Evolutionary conservation across 2,888 invertebrate genomes (phyloP), one percentile per base, ranked within the genome.

Genomic region (Theretra japonica): DNA sequence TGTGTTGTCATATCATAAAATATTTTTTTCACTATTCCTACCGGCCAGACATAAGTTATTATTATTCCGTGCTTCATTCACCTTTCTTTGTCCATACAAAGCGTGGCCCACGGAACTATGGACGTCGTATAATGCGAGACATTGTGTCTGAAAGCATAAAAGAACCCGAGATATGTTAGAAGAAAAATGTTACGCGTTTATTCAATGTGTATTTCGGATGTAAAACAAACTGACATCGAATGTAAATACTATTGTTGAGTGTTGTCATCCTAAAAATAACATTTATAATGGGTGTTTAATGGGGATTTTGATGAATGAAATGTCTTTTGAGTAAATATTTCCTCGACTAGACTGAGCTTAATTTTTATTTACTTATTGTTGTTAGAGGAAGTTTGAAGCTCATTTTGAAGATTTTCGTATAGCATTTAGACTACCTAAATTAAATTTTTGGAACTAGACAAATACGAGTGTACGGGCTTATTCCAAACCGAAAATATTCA

Each of bases 221-320:
- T 93, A 93, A 93, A 94, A 94, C 93, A 94, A 93, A 93, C 94
- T 94, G 93, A 93, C 94, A 91, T 90, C 89, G 90, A 93, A 93
- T 93, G 92, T 94, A 94, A 94, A 94, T 93, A 94, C 90, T 90
- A 92, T 94, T 94, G 93, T 94, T 85, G 85, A 83, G 86, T 86
- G 92, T 88, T 92, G 90, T 91, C 91, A 90, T 88, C 85, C 88
- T 86, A 90, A 88, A 89, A 90, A 90, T 91, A 87, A 90, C 86
- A 85, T 87, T 86, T 84, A 86, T 91, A 93, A 94, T 93, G 89
- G 91, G 86, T 85, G 87, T 92, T 88, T 93, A 92, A 92, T 93
- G 89, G 86, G 77, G 78, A 82, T 88, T 88, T 88, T 90, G 88
- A 88, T 88, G 85, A 88, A 90, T 89, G 83, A 86, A 81, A 77